Evolutionary conservation across 1,140 invertebrate species (phyloP).

Genomic region (Trigoniulus corallinus): DNA sequence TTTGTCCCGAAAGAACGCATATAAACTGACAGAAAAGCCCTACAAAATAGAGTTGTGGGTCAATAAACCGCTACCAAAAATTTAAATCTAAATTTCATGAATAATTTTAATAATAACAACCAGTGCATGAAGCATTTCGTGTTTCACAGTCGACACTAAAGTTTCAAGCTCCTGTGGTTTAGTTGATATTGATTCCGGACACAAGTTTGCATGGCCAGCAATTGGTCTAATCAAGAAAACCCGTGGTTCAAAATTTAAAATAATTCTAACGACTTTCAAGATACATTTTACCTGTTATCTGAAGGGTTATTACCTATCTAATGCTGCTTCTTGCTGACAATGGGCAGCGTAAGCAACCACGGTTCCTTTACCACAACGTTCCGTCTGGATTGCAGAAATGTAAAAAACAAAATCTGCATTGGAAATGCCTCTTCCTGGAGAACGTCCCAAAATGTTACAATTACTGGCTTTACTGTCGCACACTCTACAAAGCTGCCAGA

Average conservation of each 20-base stretch:
- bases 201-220: conserved; percentile 95
- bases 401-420: conserved; percentile 93
- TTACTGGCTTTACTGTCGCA: conserved; percentile 69
- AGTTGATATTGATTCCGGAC: conserved; percentile 84
- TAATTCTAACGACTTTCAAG: background rate
- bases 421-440: conserved; percentile 46
- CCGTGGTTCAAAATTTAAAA: background rate
- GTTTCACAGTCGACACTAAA: conserved; percentile 89
- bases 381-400: conserved; percentile 82
- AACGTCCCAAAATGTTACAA: conserved; percentile 36
- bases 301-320: conserved; percentile 58
- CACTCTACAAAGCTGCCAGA: conserved; percentile 53
- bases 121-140: conserved; percentile 94
- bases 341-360: conserved; percentile 96
- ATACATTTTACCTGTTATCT: background rate
- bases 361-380: conserved; percentile 62
- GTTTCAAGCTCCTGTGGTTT: conserved; percentile 83
- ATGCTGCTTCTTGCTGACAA: conserved; percentile 84
- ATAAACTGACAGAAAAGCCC: conserved; percentile 88
- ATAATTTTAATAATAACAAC: conserved; percentile 16
- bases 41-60: conserved; percentile 10
- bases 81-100: background rate
- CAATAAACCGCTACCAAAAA: background rate
- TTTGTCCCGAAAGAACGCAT: conserved; percentile 80
- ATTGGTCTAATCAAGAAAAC: conserved; percentile 56